These are phyloP conservation scores for Aphidius gifuensis DNA, from an alignment of 1,140 invertebrate species.

Conservation along the genomic window DNA sequence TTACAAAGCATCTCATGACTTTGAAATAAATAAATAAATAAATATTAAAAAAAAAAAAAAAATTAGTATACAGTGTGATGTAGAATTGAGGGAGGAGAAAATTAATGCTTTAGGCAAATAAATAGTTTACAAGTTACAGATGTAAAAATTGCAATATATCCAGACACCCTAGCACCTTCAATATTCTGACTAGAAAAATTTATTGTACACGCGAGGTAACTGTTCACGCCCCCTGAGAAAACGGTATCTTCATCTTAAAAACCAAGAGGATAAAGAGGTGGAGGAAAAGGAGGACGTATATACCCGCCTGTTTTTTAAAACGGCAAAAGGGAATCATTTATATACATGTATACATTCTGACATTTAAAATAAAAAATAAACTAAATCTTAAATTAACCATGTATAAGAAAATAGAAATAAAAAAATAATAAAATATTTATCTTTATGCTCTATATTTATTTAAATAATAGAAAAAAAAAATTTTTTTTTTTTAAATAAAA, in stretches of 20 bases:
- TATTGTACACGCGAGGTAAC: conserved; percentile 35
- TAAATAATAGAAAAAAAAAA: too few relatives aligned
- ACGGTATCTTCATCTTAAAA: conserved; percentile 9
- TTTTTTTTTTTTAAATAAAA: too few relatives aligned
- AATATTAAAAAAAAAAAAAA: too few relatives aligned
- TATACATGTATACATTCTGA: not conserved
- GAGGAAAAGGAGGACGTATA: too few relatives aligned
- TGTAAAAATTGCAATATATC: not conserved
- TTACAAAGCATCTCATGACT: too few relatives aligned
- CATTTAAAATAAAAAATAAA: not conserved
- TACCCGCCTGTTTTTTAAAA: conserved; percentile 6
- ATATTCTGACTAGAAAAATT: conserved; percentile 39
- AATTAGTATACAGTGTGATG: too few relatives aligned
- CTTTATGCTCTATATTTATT: too few relatives aligned
- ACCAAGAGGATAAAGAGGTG: not conserved
- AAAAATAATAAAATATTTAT: too few relatives aligned
- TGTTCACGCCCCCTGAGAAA: conserved; percentile 31
- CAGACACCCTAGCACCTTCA: conserved; percentile 36
- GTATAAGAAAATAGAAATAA: not conserved
- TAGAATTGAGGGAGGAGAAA: too few relatives aligned
- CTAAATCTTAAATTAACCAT: not conserved
- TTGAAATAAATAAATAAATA: too few relatives aligned
- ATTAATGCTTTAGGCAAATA: too few relatives aligned
- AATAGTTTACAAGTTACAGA: too few relatives aligned
- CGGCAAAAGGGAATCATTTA: conserved; percentile 5